Evolutionary conservation across 1,140 invertebrate species (phyloP).

Genomic region (Nephila pilipes): DNA sequence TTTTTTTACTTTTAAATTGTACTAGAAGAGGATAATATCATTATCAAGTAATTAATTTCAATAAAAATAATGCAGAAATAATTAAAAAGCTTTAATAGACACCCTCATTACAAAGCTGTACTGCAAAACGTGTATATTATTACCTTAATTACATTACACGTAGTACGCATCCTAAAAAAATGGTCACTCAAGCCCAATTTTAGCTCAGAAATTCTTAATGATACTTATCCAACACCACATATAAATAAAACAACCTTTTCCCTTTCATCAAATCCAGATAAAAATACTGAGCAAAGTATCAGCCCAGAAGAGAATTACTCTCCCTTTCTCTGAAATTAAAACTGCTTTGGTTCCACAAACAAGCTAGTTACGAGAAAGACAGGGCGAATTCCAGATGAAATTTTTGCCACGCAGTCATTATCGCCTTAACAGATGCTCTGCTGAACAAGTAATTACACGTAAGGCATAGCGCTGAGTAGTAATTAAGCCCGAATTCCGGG

Average conservation of each 20-base stretch:
- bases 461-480: not conserved
- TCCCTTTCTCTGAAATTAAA: constrained; percentile 3
- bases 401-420: constrained; percentile 36
- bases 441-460: constrained; percentile 16
- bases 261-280: not conserved
- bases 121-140: too few species aligned
- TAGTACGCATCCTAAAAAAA: too few species aligned
- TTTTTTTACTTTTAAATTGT: too few species aligned
- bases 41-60: too few species aligned
- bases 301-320: not conserved
- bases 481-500: constrained; percentile 39
- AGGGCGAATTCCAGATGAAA: not conserved
- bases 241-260: not conserved
- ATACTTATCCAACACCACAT: not conserved
- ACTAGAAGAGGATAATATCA: too few species aligned
- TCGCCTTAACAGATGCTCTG: constrained; percentile 31
- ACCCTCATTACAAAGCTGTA: too few species aligned
- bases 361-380: constrained; percentile 34
- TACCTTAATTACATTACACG: too few species aligned
- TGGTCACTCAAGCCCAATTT: too few species aligned
- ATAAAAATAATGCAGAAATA: too few species aligned
- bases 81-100: too few species aligned
- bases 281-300: not conserved
- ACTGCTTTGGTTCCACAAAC: constrained; percentile 37
- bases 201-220: not conserved